Percentiles rank a stretch among this genome's conserved stretches.
These are phyloP conservation scores for Silurus asotus DNA, from an alignment of 2,113 vertebrate genomes.

Conservation along the genomic window DNA sequence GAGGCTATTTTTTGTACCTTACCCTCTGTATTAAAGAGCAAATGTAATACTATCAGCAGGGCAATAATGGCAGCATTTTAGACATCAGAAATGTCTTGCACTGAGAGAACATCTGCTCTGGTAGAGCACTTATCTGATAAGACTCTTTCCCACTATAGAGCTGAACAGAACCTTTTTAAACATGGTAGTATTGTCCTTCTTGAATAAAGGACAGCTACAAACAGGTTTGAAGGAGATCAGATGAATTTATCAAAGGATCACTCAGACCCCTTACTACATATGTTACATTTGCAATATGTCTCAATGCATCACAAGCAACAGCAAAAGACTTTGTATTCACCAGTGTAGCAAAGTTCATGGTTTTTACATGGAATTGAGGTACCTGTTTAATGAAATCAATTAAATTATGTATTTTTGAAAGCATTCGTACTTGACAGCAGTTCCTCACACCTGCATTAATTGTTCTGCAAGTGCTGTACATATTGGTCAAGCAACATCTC, in stretches of 20 bases:
- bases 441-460: too few relatives aligned
- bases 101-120: neutral
- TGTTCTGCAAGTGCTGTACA: neutral
- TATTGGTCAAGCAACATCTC: neutral
- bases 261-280: neutral
- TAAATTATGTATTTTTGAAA: too few relatives aligned
- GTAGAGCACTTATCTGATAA: neutral
- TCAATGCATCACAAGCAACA: neutral
- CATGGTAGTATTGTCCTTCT: neutral
- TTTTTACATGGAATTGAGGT: neutral
- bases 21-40: neutral
- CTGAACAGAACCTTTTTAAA: neutral
- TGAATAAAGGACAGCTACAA: neutral
- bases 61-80: neutral
- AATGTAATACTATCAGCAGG: neutral
- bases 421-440: too few relatives aligned
- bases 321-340: neutral
- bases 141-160: neutral
- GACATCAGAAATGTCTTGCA: neutral
- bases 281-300: neutral
- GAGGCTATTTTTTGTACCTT: slow-evolving; percentile 29
- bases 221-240: neutral
- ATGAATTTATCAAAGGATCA: neutral
- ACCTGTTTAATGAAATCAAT: neutral
- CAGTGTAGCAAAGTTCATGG: neutral